Conservation (phyloP, 92 coral and sea anemone species). For the Actinostola sp. region DNA sequence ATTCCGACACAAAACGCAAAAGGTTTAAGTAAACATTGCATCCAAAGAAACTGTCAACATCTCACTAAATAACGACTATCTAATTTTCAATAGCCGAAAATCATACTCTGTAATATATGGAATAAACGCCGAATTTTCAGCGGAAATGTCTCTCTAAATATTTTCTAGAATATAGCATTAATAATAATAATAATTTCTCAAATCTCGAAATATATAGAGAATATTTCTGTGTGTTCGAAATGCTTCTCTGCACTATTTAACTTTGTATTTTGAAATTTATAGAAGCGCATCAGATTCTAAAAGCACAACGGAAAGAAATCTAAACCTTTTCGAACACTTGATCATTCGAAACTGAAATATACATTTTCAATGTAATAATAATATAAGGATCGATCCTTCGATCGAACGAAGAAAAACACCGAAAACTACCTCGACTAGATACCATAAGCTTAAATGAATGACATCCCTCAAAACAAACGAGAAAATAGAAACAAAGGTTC, state of each 20-base stretch:
- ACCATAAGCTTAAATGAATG: conserved; percentile 28
- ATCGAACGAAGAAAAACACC: conserved; percentile 24
- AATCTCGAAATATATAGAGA: conserved; percentile 39
- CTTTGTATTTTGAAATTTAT: conserved; percentile 28
- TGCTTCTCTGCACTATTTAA: conserved; percentile 18
- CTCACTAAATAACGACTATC: conserved; percentile 9
- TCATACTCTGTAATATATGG: conserved; percentile 4
- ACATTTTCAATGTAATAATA: conserved; percentile 5
- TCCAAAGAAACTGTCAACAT: conserved; percentile 67
- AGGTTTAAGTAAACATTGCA: conserved; percentile 66
- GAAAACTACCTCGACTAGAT: conserved; percentile 6
- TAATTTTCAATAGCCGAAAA: conserved; percentile 8
- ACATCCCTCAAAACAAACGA: conserved; percentile 13
- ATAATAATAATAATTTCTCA: conserved; percentile 35
- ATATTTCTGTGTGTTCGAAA: conserved; percentile 23
- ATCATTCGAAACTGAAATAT: conserved; percentile 28
- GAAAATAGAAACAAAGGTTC: neutral
- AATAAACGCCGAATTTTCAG: conserved; percentile 22
- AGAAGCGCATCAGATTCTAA: conserved; percentile 13
- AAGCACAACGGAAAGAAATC: conserved; percentile 15
- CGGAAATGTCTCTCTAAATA: conserved; percentile 34
- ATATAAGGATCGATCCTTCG: conserved; percentile 25
- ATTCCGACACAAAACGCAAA: conserved; percentile 72
- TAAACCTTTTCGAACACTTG: conserved; percentile 28
- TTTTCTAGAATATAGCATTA: conserved; percentile 39